Evolutionary conservation across 2,888 invertebrate species (phyloP), one percentile per base, ranked within the genome.

Genomic region (Morinoia aosen): DNA sequence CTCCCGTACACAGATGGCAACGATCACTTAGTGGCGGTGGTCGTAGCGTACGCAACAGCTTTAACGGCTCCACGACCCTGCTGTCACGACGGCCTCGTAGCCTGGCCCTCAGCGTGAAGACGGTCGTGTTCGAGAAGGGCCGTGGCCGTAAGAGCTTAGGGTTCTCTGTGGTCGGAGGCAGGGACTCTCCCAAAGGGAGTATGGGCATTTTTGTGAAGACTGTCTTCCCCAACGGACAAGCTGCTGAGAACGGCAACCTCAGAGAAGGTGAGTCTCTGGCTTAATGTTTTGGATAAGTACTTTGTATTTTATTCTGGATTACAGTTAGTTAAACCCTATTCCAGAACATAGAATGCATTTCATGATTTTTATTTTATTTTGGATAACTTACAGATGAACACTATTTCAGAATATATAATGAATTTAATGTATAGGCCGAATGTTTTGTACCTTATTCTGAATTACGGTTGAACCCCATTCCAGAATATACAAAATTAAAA

Each of bases 161-260:
- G 10, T 97, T 97, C 97, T 97, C 97, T 96, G 97, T 97, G 95
- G 97, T 97, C 8, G 97, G 97, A 16, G 97, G 97, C 8, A 97
- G 97, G 95, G 97, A 97, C 96, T 97, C 97, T 0, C 97, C 97
- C 8, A 97, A 97, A 96, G 97, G 97, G 25, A 98, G 98, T 97
- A 98, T 99, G 98, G 99, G 99, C 94, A 98, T 99, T 97, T 99
- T 98, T 97, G 98, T 99, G 11, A 98, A 99, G 97, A 98, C 98
- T 16, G 98, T 99, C 95, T 98, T 99, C 97, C 98, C 98, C 88
- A 98, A 98, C 96, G 99, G 99, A 76, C 98, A 98, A 97, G 98
- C 99, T 96, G 98, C 98, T 95, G 98, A 99, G 97, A 98, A 98
- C 97, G 98, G 98, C 96, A 98, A 98, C 97, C 98, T 99, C 97